Percentiles rank a stretch among this genome's conserved stretches.
phyloP scores from a whole-genome alignment of 2,797 vertebrate species.

The Columba guinea region DNA sequence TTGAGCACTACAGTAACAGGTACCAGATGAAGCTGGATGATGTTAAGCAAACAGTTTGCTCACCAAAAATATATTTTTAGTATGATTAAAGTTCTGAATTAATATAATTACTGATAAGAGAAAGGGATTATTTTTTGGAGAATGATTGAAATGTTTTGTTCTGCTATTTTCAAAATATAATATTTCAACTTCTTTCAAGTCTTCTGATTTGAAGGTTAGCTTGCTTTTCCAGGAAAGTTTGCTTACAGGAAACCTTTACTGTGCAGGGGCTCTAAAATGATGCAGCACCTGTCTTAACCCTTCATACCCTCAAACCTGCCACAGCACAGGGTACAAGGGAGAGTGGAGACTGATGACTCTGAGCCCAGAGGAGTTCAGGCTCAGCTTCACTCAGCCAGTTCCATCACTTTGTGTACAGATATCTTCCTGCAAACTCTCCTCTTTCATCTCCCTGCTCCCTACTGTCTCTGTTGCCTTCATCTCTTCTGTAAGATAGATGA shows the following conservation, averaged over 20 bases:
- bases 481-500: not conserved
- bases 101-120: not conserved
- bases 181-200: not conserved
- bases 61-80: not conserved
- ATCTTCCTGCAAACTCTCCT: not conserved
- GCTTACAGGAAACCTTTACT: not conserved
- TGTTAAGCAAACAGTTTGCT: not conserved
- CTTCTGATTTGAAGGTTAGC: not conserved
- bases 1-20: not conserved
- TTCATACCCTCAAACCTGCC: not conserved
- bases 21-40: not conserved
- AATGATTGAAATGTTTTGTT: not conserved
- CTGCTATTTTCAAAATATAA: not conserved
- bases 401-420: not conserved
- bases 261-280: not conserved
- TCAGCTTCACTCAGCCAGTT: not conserved
- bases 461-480: not conserved
- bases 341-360: rapidly evolving
- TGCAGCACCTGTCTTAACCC: not conserved
- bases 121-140: not conserved
- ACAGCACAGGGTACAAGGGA: rapidly evolving
- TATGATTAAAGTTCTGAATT: not conserved
- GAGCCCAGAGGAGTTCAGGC: not conserved
- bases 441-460: not conserved
- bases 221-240: not conserved